Evolutionary conservation across 2,797 vertebrate species (phyloP).

Genomic region (Potorous gilbertii): DNA sequence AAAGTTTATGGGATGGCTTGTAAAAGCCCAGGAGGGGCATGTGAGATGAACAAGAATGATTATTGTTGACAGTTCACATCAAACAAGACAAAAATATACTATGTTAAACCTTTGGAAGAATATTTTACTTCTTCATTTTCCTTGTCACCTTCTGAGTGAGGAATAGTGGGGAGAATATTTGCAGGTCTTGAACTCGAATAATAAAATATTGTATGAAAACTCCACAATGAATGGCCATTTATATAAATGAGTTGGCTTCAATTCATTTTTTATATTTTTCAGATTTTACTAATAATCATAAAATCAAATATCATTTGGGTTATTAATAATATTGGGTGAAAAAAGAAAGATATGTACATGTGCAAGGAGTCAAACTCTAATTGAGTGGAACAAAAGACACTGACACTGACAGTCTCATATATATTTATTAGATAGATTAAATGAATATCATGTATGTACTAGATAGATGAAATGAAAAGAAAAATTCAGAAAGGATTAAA

Average conservation of each 20-base stretch:
- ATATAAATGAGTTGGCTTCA: neutral
- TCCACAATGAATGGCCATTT: neutral
- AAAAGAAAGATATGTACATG: neutral
- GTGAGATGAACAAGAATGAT: neutral
- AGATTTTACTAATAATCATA: slow-evolving; percentile 6
- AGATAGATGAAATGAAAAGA: neutral
- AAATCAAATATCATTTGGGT: neutral
- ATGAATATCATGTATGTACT: neutral
- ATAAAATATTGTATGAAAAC: neutral
- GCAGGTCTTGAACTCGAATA: slow-evolving; percentile 7
- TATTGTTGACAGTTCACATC: neutral
- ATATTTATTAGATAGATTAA: neutral
- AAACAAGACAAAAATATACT: neutral
- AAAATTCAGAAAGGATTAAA: neutral
- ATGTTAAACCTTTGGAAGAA: neutral
- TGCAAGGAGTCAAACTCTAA: neutral
- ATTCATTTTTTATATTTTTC: neutral
- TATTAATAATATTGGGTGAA: neutral
- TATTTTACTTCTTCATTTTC: neutral
- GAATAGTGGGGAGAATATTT: neutral
- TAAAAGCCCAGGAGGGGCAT: neutral
- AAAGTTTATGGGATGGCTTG: neutral
- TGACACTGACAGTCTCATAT: neutral
- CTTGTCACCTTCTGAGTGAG: neutral
- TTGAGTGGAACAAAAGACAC: neutral